Evolutionary conservation across 2,113 vertebrate species (phyloP).

Genomic region (Scopus umbretta): DNA sequence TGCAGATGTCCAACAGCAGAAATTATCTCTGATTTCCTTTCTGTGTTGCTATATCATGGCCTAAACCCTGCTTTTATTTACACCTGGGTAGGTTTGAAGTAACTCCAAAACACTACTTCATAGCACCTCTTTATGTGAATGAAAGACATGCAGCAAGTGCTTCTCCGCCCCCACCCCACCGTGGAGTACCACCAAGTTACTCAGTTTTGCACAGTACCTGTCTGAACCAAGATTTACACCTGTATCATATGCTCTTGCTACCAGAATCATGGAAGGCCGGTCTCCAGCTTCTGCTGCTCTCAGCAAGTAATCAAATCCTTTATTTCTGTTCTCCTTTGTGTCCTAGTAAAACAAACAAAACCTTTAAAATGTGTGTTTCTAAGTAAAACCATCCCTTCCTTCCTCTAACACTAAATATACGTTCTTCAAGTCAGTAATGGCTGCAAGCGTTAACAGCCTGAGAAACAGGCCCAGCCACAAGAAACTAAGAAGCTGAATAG

Average conservation of each 20-base stretch:
- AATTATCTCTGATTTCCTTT: not conserved
- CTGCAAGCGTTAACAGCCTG: not conserved
- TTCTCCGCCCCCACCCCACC: not conserved
- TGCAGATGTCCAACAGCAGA: not conserved
- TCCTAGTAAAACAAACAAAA: constrained; percentile 72
- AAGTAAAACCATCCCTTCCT: not conserved
- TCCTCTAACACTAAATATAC: not conserved
- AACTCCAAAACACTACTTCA: not conserved
- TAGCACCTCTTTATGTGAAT: not conserved
- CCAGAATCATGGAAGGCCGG: constrained; percentile 88
- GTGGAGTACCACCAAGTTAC: not conserved
- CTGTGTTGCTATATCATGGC: not conserved
- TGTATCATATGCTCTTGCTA: constrained; percentile 89
- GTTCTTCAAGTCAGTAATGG: not conserved
- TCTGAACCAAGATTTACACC: constrained; percentile 82
- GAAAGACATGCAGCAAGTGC: not conserved
- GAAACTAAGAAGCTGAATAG: not conserved
- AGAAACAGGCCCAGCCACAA: not conserved
- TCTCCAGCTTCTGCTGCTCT: constrained; percentile 92
- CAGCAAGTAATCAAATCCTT: constrained; percentile 87
- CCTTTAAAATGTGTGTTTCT: not conserved
- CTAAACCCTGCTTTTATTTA: not conserved
- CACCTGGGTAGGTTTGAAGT: not conserved
- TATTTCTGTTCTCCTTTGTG: constrained; percentile 82
- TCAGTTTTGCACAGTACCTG: constrained; percentile 73